Evolutionary conservation across 2,113 vertebrate species (phyloP), one percentile per base, ranked within the genome.

Genomic region (Entelurus aequoreus): DNA sequence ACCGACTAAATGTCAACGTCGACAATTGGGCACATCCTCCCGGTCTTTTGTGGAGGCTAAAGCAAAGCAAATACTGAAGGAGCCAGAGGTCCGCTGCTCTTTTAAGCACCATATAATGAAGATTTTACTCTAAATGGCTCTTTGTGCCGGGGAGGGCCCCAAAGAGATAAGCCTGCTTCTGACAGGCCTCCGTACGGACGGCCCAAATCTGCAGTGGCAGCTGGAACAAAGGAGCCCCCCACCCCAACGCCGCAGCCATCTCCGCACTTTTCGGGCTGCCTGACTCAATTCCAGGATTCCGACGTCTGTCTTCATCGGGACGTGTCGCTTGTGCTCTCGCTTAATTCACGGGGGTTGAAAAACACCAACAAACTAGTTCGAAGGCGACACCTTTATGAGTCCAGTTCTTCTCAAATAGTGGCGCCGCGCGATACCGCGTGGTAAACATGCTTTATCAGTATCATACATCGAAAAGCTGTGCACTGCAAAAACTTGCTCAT

Each of bases 131-230:
- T 86, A 87, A 86, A 85, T 83, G 72, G 81, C 69, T 63, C 84
- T 84, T 87, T 88, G 84, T 87, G 79, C 80, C 38, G 60, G 71
- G 37, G 80, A 84, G 83, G 85, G 82, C 83, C 80, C 82, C 64
- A 76, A 57, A 82, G 81, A 88, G 84, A 86, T 89, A 86, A 89
- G 84, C 87, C 83, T 85, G 87, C 84, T 88, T 86, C 80, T 87
- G 86, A 87, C 86, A 87, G 84, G 77, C 83, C 80, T 81, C 81
- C 59, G 78, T 85, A 83, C 84, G 76, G 82, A 86, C 73, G 42
- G 67, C 83, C 83, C 57, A 87, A 89, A 89, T 88, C 80, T 82
- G 82, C 83, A 83, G 71, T 88, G 86, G 84, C 87, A 88, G 86
- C 84, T 88, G 84, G 83, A 88, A 88, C 87, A 88, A 88, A 86